A percentile compares a stretch with the other conserved stretches of the same genome.
phyloP scores from a whole-genome alignment of 2,113 vertebrate species.

The Ammodytes dubius region DNA sequence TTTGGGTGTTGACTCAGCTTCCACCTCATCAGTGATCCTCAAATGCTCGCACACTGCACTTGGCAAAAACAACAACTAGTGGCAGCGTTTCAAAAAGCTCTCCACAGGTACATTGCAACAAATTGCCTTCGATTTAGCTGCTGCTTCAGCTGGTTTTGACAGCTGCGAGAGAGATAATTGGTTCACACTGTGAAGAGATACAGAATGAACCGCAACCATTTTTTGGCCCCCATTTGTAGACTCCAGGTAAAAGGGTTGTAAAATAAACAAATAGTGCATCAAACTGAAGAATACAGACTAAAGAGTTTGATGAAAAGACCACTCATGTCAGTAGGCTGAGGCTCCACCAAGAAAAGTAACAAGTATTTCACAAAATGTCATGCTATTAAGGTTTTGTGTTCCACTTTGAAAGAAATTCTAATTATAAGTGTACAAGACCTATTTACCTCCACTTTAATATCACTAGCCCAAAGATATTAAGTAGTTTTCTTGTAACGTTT shows the following conservation, averaged over 20 bases:
- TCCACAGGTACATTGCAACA: conserved; percentile 76
- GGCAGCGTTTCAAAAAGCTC: conserved; percentile 74
- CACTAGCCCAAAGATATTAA: too few relatives aligned
- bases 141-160: conserved; percentile 78
- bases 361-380: too few relatives aligned
- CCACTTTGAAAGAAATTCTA: too few relatives aligned
- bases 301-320: not conserved
- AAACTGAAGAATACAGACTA: not conserved
- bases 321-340: not conserved
- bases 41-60: conserved; percentile 40
- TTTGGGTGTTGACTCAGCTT: conserved; percentile 76
- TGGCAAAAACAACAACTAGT: conserved; percentile 59
- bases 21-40: conserved; percentile 59
- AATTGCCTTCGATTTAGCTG: conserved; percentile 77
- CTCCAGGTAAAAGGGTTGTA: not conserved
- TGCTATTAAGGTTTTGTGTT: too few relatives aligned
- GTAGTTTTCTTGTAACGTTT: too few relatives aligned
- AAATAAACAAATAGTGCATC: not conserved
- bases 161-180: conserved; percentile 73
- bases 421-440: too few relatives aligned
- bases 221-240: conserved; percentile 25
- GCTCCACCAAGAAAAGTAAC: too few relatives aligned
- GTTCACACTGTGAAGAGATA: conserved; percentile 71
- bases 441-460: too few relatives aligned
- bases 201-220: conserved; percentile 52